A percentile compares a stretch with the other conserved stretches of the same genome.
phyloP scores from a whole-genome alignment of 2,888 invertebrate species.

The Drosophila diplacantha region DNA sequence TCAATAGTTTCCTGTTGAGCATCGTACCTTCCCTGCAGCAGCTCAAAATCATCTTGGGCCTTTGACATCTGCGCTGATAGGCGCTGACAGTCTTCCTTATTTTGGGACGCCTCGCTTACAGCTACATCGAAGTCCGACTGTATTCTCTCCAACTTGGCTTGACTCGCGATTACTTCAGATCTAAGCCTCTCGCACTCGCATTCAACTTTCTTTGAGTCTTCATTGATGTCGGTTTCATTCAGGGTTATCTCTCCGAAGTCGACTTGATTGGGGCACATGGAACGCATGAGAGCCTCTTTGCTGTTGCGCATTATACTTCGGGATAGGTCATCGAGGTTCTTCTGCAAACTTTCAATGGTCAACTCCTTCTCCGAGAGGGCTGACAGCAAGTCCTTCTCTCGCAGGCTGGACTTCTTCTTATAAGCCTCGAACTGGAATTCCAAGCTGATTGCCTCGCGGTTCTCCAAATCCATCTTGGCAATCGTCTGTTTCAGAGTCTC shows the following conservation, averaged over 20 bases:
- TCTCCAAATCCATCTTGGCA: slow-evolving; percentile 66
- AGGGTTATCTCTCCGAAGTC: slow-evolving; percentile 10
- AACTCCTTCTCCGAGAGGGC: slow-evolving; percentile 78
- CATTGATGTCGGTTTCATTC: slow-evolving; percentile 55
- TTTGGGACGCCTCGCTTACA: slow-evolving; percentile 48
- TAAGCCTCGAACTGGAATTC: slow-evolving; percentile 80
- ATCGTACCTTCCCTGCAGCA: slow-evolving; percentile 62
- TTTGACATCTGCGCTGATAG: slow-evolving; percentile 52
- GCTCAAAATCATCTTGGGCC: slow-evolving; percentile 52
- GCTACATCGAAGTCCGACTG: slow-evolving; percentile 53
- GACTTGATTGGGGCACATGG: slow-evolving; percentile 44
- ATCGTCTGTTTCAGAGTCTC: slow-evolving; percentile 57
- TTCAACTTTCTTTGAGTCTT: slow-evolving; percentile 16
- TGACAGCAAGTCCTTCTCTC: slow-evolving; percentile 79
- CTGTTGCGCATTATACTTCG: slow-evolving; percentile 61
- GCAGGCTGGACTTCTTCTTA: slow-evolving; percentile 19
- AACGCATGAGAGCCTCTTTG: slow-evolving; percentile 66
- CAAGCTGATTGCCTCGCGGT: slow-evolving; percentile 68
- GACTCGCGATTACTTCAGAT: slow-evolving; percentile 51
- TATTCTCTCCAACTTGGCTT: slow-evolving; percentile 53
- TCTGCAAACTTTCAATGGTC: slow-evolving; percentile 60
- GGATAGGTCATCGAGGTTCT: slow-evolving; percentile 52
- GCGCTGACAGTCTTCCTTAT: slow-evolving; percentile 56
- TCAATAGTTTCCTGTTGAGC: slow-evolving; percentile 48
- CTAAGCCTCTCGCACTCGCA: slow-evolving; percentile 62